These are phyloP conservation scores for Rachycentron canadum DNA, from an alignment of 2,797 vertebrate species.

Conservation along the genomic window DNA sequence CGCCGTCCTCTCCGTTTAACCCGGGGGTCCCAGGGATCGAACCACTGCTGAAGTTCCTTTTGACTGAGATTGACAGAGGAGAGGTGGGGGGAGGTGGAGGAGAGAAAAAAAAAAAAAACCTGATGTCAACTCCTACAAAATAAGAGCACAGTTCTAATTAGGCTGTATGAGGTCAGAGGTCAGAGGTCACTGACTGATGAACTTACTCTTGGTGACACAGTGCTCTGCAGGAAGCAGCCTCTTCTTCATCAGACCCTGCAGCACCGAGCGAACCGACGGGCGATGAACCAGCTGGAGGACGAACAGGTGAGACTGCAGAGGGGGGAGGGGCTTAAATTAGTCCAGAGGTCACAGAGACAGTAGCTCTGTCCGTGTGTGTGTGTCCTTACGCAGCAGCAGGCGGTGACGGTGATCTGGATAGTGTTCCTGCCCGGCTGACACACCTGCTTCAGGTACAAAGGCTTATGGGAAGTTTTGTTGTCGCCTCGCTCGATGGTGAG, in stretches of 20 bases:
- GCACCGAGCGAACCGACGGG: constrained; percentile 92
- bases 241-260: constrained; percentile 96
- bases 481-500: constrained; percentile 93
- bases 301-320: constrained; percentile 92
- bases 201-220: constrained; percentile 91
- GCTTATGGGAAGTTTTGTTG: constrained; percentile 96
- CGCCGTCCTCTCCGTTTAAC: constrained; percentile 92
- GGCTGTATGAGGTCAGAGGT: too few relatives aligned
- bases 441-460: constrained; percentile 93
- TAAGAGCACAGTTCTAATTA: too few relatives aligned
- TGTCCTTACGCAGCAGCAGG: constrained; percentile 93
- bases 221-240: constrained; percentile 94
- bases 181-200: too few relatives aligned
- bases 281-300: constrained; percentile 95
- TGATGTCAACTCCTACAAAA: too few relatives aligned
- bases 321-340: not conserved
- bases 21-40: constrained; percentile 91
- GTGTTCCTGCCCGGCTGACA: constrained; percentile 95
- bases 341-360: not conserved
- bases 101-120: too few relatives aligned
- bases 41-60: constrained; percentile 94
- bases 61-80: constrained; percentile 80
- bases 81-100: too few relatives aligned
- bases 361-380: not conserved
- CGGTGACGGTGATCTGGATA: constrained; percentile 96